These are phyloP conservation scores for Drosophila hawaiiensis DNA, from an alignment of 2,888 invertebrate genomes.

Conservation along the genomic window DNA sequence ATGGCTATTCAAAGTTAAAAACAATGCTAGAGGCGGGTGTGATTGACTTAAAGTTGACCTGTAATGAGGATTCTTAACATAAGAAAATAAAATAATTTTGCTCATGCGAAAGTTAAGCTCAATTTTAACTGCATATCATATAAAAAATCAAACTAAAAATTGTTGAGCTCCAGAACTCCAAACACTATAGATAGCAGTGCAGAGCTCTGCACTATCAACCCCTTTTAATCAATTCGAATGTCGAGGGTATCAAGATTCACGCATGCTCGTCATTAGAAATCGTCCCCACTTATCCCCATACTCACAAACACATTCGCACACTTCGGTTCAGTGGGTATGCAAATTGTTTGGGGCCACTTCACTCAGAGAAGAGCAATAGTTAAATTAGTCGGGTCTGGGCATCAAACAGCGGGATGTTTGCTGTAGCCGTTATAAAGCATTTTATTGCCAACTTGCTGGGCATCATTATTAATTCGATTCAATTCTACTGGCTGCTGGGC, in stretches of 20 bases:
- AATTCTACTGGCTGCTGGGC: constrained; percentile 35
- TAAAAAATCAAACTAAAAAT: not conserved
- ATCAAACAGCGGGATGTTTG: constrained; percentile 62
- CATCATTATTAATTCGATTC: constrained; percentile 71
- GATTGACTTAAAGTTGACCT: constrained; percentile 16
- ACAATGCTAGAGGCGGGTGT: not conserved
- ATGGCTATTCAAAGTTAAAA: constrained; percentile 7
- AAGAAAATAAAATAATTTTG: not conserved
- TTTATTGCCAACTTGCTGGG: constrained; percentile 61
- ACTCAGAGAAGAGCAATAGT: constrained; percentile 39
- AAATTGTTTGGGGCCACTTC: constrained; percentile 41
- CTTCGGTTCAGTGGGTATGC: constrained; percentile 34
- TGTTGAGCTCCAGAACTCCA: not conserved
- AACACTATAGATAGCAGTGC: not conserved
- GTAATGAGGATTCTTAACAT: not conserved
- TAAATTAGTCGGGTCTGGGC: constrained; percentile 61
- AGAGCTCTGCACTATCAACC: not conserved
- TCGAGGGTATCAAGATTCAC: not conserved
- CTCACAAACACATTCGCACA: not conserved
- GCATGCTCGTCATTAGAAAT: not conserved
- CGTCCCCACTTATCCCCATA: not conserved
- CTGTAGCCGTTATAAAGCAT: constrained; percentile 57
- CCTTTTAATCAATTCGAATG: not conserved
- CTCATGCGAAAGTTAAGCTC: no score
- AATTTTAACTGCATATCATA: not conserved